Evolutionary conservation across 2,888 invertebrate species (phyloP).

Genomic region (Falcaria lacertinaria): DNA sequence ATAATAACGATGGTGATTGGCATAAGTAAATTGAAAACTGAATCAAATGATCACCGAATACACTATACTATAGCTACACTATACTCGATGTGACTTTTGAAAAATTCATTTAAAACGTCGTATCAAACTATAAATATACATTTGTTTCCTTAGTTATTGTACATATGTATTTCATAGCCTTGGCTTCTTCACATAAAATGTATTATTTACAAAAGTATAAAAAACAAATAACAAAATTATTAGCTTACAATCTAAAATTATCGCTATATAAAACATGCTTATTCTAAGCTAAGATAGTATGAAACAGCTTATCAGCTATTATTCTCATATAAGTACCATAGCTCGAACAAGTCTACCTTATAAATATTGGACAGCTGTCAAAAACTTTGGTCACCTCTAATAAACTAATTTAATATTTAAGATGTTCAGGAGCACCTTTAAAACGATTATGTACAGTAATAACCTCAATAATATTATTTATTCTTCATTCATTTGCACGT

Average conservation of each 20-base stretch:
- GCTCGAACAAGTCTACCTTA: background rate
- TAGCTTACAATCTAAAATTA: too few relatives aligned
- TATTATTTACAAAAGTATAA: constrained; percentile 43
- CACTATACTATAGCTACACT: too few relatives aligned
- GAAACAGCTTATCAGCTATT: too few relatives aligned
- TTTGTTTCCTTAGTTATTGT: background rate
- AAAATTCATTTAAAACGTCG: too few relatives aligned
- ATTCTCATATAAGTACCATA: background rate
- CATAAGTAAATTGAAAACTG: too few relatives aligned
- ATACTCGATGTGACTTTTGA: too few relatives aligned
- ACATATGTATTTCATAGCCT: background rate
- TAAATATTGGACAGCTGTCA: background rate
- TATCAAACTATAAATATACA: too few relatives aligned
- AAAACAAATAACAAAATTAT: constrained; percentile 48
- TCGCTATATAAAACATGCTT: too few relatives aligned
- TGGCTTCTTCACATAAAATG: background rate
- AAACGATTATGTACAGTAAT: constrained; percentile 1
- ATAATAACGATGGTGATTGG: too few relatives aligned
- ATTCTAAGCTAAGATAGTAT: too few relatives aligned
- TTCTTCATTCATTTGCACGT: constrained; percentile 37
- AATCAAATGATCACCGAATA: too few relatives aligned
- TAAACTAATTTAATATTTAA: constrained; percentile 6
- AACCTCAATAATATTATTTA: constrained; percentile 4
- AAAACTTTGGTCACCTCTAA: constrained; percentile 30
- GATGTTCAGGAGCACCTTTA: constrained; percentile 18